phyloP scores from a whole-genome alignment of 1,140 invertebrate genomes.

The Drosophila santomea region DNA sequence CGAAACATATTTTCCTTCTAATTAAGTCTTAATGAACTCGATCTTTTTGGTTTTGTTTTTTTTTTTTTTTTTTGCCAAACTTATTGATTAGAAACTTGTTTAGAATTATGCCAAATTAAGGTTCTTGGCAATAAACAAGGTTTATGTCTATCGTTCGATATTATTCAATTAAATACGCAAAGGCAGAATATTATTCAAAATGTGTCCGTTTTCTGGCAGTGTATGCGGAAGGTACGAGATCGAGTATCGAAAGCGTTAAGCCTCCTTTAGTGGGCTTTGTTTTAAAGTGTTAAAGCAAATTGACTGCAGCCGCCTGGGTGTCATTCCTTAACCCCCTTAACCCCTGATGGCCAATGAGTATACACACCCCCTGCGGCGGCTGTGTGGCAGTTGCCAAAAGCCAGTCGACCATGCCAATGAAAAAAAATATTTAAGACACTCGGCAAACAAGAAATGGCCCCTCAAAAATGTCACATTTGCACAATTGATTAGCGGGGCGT shows the following conservation, averaged over 20 bases:
- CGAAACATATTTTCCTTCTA: slow-evolving; percentile 15
- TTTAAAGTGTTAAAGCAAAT: slow-evolving; percentile 56
- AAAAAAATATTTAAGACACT: slow-evolving; percentile 24
- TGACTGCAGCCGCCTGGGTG: slow-evolving; percentile 23
- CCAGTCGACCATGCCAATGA: slow-evolving; percentile 31
- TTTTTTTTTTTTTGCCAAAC: slow-evolving; percentile 1
- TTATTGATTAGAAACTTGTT: slow-evolving; percentile 38
- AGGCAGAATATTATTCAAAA: neutral
- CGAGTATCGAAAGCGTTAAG: slow-evolving; percentile 18
- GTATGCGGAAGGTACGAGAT: slow-evolving; percentile 10
- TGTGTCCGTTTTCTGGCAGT: neutral
- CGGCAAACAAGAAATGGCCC: slow-evolving; percentile 20
- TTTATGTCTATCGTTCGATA: slow-evolving; percentile 8
- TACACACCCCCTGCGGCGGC: slow-evolving; percentile 5
- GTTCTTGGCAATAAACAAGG: slow-evolving; percentile 11
- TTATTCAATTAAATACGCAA: neutral
- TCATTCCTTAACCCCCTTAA: slow-evolving; percentile 37
- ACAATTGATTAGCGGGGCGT: slow-evolving; percentile 42
- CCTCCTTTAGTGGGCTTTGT: slow-evolving; percentile 38
- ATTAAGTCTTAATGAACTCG: slow-evolving; percentile 36
- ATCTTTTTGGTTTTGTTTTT: neutral
- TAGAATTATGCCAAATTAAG: slow-evolving; percentile 27
- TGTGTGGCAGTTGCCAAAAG: slow-evolving; percentile 17
- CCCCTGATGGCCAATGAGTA: slow-evolving; percentile 3
- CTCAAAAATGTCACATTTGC: slow-evolving; percentile 51